phyloP scores from a whole-genome alignment of 2,888 invertebrate species.

The Meliscaeva auricollis region DNA sequence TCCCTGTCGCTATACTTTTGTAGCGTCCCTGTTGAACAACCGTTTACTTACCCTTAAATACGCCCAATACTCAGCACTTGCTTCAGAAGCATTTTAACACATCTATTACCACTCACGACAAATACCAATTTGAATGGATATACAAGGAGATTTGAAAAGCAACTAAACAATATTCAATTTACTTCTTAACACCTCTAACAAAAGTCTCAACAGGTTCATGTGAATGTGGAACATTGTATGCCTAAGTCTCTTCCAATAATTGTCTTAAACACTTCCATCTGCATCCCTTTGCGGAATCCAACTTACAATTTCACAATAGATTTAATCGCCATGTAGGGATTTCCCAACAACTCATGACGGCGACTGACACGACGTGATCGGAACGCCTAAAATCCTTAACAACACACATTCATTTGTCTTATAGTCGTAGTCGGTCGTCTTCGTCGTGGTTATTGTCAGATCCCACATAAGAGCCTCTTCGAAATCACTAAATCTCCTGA shows the following conservation, averaged over 20 bases:
- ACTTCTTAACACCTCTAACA: background rate
- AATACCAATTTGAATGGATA: constrained; percentile 3
- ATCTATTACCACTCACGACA: too few species aligned
- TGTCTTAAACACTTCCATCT: background rate
- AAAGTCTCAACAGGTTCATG: constrained; percentile 48
- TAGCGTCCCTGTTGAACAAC: too few species aligned
- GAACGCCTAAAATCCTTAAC: constrained; percentile 50
- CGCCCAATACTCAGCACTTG: too few species aligned
- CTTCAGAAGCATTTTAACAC: too few species aligned
- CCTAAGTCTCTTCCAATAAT: background rate
- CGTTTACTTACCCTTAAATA: too few species aligned
- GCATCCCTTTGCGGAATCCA: background rate
- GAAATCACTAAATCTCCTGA: constrained; percentile 60
- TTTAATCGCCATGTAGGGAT: constrained; percentile 51
- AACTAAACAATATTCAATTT: background rate
- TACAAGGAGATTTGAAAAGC: too few species aligned
- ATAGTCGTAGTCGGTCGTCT: background rate
- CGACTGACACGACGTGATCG: constrained; percentile 63
- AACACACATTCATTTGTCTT: constrained; percentile 1
- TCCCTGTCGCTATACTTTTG: too few species aligned
- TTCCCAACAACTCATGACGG: constrained; percentile 28
- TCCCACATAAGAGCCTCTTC: constrained; percentile 35
- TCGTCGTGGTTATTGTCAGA: background rate
- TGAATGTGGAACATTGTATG: constrained; percentile 6
- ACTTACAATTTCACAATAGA: constrained; percentile 35